phyloP scores from a whole-genome alignment of 2,797 vertebrate genomes.

The Pseudochaenichthys georgianus region DNA sequence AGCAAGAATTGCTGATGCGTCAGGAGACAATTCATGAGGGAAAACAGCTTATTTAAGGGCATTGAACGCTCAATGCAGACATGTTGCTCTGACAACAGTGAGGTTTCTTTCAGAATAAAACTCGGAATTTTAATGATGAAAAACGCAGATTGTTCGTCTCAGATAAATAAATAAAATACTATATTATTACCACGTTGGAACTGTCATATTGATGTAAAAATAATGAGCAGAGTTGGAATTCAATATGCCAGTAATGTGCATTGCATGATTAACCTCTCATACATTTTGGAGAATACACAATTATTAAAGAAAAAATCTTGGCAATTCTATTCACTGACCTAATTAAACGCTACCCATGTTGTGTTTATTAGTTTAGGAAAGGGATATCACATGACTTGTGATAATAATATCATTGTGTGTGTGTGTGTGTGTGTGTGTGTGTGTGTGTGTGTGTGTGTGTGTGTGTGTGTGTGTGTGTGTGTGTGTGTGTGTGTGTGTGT shows the following conservation, averaged over 20 bases:
- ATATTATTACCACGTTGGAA: not conserved
- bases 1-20: constrained; percentile 17
- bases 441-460: too few species aligned
- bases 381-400: not conserved
- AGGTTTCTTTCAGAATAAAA: not conserved
- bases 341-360: too few species aligned
- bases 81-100: not conserved
- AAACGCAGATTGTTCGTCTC: not conserved
- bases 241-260: not conserved
- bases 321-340: not conserved
- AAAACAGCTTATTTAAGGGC: constrained; percentile 13
- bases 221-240: not conserved
- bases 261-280: not conserved
- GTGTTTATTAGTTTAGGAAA: not conserved
- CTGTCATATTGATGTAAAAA: not conserved
- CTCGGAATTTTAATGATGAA: not conserved
- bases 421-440: too few species aligned
- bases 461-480: too few species aligned
- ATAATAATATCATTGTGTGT: not conserved
- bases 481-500: too few species aligned
- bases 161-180: too few species aligned
- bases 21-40: constrained; percentile 14
- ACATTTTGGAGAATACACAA: not conserved
- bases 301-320: not conserved
- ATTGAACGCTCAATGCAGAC: constrained; percentile 3